Base-by-base conservation (phyloP, 2,113 vertebrate species). In the Phyllopteryx taeniolatus region DNA sequence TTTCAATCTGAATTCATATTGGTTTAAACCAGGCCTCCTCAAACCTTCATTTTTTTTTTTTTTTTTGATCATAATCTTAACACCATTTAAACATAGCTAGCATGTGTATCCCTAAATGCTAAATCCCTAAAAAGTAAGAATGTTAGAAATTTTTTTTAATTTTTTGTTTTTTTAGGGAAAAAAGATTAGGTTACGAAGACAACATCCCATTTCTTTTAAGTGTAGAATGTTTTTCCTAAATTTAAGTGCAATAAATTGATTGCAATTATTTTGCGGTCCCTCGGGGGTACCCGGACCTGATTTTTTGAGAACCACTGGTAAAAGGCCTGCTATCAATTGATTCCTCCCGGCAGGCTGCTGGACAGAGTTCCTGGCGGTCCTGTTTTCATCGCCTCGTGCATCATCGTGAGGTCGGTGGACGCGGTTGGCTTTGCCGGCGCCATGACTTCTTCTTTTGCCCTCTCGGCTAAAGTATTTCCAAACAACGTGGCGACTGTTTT, bases 401-500 rank as follows among this genome's bases (percentile, higher is more conserved):
- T 99, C 86, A 15, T 98, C 42, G 92, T 97, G 80, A 92, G 98
- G 86, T 89, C 93, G 19, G 13, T 94, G 8, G 96, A 99, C 68
- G 98, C 96, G 2, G 15, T 98, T 31, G 91, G 96, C 43, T 99
- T 96, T 74, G 88, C 94, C 1, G 95, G 92, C 31, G 93, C 95
- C 0, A 91, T 91, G 56, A 99, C 94, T 0, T 94, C 97, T 0
- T 95, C 97, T 0, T 96, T 94, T 79, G 93, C 98, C 6, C 89
- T 98, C 35, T 92, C 95, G 1, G 94, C 93, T 27, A 91, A 96
- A 78, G 91, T 94, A 49, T 99, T 98, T 87, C 97, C 96, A 31
- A 90, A 92, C 85, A 97, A 95, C 70, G 93, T 98, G 87, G 96
- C 95, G 1, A 99, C 96, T 79, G 94, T 98, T 57, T 0, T 99